Conservation (phyloP, 2,888 invertebrate species). For the Melinopterus prodromus region DNA sequence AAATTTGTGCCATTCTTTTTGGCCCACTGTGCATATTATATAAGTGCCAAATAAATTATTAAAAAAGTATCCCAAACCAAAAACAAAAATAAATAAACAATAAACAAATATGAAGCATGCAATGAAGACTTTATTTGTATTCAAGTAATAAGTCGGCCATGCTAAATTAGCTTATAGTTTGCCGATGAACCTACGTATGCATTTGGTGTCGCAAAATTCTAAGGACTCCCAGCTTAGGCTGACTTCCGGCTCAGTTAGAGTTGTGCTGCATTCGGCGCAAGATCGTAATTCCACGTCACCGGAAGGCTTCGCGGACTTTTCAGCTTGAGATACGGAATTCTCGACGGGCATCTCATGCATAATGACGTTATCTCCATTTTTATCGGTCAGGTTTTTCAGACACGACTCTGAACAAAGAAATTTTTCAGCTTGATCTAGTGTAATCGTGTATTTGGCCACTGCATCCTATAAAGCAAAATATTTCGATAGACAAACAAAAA, state of each 20-base stretch:
- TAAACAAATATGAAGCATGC: neutral
- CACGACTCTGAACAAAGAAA: constrained; percentile 68
- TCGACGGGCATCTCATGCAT: constrained; percentile 55
- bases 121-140: neutral
- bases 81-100: constrained; percentile 5
- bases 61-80: too few relatives aligned
- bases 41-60: too few relatives aligned
- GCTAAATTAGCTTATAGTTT: neutral
- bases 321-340: constrained; percentile 44
- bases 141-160: too few relatives aligned
- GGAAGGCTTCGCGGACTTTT: neutral
- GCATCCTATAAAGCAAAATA: constrained; percentile 48
- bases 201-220: constrained; percentile 91
- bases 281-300: constrained; percentile 7
- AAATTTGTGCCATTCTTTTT: too few relatives aligned
- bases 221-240: constrained; percentile 84
- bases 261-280: constrained; percentile 61
- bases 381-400: constrained; percentile 61
- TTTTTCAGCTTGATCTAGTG: constrained; percentile 61
- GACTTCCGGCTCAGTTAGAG: constrained; percentile 42
- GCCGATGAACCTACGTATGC: constrained; percentile 67
- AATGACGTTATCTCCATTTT: constrained; percentile 58
- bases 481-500: constrained; percentile 20
- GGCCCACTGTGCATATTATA: too few relatives aligned
- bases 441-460: constrained; percentile 49